Percentiles rank a stretch among this genome's conserved stretches.
Evolutionary conservation across 30 jellyfish, hydroid and myxozoan species (phyloP).

Genomic region (Aurelia aurita complex sp. Pacific): DNA sequence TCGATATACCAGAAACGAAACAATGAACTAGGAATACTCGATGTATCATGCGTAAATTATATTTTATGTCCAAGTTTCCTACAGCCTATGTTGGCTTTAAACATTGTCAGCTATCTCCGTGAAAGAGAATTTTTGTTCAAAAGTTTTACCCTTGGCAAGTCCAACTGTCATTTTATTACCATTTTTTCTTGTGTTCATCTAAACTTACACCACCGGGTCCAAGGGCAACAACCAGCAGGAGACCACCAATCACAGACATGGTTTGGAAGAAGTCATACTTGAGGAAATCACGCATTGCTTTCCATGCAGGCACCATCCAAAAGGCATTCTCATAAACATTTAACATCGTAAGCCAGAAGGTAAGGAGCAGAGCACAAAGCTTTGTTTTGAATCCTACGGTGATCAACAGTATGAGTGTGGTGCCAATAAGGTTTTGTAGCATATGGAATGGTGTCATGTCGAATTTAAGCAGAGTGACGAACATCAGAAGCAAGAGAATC

Average conservation of each 20-base stretch:
- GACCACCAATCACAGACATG: slow-evolving; percentile 99
- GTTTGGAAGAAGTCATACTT: slow-evolving; percentile 99
- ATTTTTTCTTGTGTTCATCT: slow-evolving; percentile 97
- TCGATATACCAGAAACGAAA: too few relatives aligned
- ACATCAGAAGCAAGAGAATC: slow-evolving; percentile 91
- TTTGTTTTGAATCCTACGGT: slow-evolving; percentile 98
- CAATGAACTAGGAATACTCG: too few relatives aligned
- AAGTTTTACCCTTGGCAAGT: too few relatives aligned
- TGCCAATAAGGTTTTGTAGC: slow-evolving; percentile 85
- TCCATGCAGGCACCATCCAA: slow-evolving; percentile 99
- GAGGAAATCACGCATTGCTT: slow-evolving; percentile 97
- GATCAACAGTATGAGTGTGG: slow-evolving; percentile 86
- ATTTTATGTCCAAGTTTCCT: too few relatives aligned
- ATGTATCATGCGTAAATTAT: too few relatives aligned
- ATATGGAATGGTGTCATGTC: slow-evolving; percentile 96
- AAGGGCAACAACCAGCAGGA: slow-evolving; percentile 94
- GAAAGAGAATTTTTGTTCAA: too few relatives aligned
- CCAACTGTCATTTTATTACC: slow-evolving; percentile 59
- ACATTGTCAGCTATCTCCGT: too few relatives aligned
- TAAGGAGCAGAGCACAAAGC: slow-evolving; percentile 93
- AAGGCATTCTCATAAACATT: slow-evolving; percentile 95
- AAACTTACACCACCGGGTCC: slow-evolving; percentile 99
- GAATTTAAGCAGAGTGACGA: slow-evolving; percentile 90
- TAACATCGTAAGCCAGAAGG: slow-evolving; percentile 70
- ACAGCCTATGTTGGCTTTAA: too few relatives aligned